A percentile compares a stretch with the other conserved stretches of the same genome.
phyloP scores from a whole-genome alignment of 2,797 vertebrate species.

The Erithacus rubecula region DNA sequence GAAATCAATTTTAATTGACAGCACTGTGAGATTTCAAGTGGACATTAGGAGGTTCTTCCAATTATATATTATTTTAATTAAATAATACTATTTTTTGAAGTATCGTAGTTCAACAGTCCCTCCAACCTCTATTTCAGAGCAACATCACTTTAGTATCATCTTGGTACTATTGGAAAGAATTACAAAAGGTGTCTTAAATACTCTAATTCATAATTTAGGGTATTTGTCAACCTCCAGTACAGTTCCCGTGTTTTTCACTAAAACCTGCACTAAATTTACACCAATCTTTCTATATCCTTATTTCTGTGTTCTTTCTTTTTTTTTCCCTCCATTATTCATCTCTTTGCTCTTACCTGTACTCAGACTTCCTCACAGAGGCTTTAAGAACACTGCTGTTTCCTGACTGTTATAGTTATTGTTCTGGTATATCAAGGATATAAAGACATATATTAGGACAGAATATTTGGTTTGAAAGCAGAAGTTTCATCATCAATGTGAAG shows the following conservation, averaged over 20 bases:
- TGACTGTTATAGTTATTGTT: not conserved
- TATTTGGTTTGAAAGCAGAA: not conserved
- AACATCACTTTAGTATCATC: not conserved
- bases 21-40: not conserved
- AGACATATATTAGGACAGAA: not conserved
- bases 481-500: not conserved
- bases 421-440: not conserved
- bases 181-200: not conserved
- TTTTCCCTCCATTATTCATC: not conserved
- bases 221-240: not conserved
- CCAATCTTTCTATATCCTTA: not conserved
- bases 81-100: no score
- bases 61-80: no score
- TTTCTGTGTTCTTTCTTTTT: not conserved
- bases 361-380: not conserved
- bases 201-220: not conserved
- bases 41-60: not conserved
- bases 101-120: no score
- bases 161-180: not conserved
- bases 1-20: not conserved
- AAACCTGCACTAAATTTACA: not conserved
- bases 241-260: not conserved
- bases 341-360: not conserved
- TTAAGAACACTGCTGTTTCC: not conserved
- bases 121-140: not conserved